Evolutionary conservation across 2,888 invertebrate species (phyloP).

Genomic region (Antitype chi): DNA sequence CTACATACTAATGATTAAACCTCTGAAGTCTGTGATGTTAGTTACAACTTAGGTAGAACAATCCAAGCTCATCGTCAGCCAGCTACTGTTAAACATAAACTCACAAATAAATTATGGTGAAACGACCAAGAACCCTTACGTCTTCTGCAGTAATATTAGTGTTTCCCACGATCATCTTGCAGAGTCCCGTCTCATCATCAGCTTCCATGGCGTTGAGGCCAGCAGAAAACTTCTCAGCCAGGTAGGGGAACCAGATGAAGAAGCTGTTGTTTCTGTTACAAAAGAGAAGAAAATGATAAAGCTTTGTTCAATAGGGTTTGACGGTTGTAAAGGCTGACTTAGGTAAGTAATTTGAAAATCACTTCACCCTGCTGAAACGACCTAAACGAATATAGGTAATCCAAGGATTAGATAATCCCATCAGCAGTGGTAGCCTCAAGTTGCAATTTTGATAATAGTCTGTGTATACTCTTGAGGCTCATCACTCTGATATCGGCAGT

Average conservation of each 20-base stretch:
- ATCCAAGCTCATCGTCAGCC: neutral
- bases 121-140: conserved; percentile 25
- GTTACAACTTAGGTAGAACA: neutral
- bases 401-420: neutral
- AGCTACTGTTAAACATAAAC: neutral
- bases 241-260: conserved; percentile 88
- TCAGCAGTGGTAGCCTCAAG: neutral
- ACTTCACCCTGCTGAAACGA: neutral
- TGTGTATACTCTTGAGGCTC: neutral
- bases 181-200: conserved; percentile 61
- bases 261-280: conserved; percentile 82
- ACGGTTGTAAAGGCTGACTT: neutral
- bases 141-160: conserved; percentile 41
- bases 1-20: neutral
- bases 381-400: neutral
- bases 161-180: conserved; percentile 62
- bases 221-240: conserved; percentile 80
- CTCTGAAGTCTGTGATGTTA: neutral
- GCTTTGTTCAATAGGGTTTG: neutral
- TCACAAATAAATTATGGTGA: neutral
- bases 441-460: neutral
- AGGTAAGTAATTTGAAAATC: neutral
- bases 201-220: conserved; percentile 50
- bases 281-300: neutral
- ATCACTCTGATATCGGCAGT: neutral